Evolutionary conservation across 2,797 vertebrate species (phyloP).

Genomic region (Acanthopagrus latus): DNA sequence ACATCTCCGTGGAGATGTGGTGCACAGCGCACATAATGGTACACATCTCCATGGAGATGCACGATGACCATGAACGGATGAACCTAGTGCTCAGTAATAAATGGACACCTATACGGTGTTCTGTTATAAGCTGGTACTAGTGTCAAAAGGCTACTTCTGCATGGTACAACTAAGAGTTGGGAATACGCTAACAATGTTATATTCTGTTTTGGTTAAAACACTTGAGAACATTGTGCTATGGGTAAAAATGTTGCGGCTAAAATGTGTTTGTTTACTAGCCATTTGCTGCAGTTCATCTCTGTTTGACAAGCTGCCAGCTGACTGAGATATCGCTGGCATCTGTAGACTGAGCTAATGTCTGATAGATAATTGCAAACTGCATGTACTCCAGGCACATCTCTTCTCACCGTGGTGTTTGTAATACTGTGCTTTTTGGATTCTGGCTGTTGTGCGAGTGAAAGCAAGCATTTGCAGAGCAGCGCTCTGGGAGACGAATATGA

Average conservation of each 20-base stretch:
- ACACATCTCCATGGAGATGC: constrained; percentile 2
- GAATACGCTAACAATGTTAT: background rate
- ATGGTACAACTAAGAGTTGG: background rate
- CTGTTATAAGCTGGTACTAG: background rate
- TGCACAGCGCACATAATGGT: background rate
- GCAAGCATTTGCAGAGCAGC: constrained; percentile 9
- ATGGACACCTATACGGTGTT: background rate
- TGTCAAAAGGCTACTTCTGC: background rate
- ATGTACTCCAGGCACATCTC: constrained; percentile 25
- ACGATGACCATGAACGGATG: constrained; percentile 1
- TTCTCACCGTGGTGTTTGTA: constrained; percentile 18
- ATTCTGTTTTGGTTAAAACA: constrained; percentile 19
- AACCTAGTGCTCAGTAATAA: background rate
- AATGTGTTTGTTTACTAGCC: constrained; percentile 14
- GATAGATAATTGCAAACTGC: constrained; percentile 32
- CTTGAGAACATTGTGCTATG: constrained; percentile 2
- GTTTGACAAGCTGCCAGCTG: constrained; percentile 39
- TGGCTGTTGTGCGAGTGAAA: background rate
- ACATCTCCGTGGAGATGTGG: background rate
- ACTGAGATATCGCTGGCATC: constrained; percentile 16
- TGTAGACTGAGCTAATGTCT: constrained; percentile 37
- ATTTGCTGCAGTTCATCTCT: constrained; percentile 28
- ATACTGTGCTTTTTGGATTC: constrained; percentile 27
- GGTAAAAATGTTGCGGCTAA: constrained; percentile 18
- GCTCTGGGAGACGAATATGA: background rate